A percentile compares a stretch with the other conserved stretches of the same genome.
Conservation (phyloP, 2,888 invertebrate species). For the Sinhomidia bicolor region DNA sequence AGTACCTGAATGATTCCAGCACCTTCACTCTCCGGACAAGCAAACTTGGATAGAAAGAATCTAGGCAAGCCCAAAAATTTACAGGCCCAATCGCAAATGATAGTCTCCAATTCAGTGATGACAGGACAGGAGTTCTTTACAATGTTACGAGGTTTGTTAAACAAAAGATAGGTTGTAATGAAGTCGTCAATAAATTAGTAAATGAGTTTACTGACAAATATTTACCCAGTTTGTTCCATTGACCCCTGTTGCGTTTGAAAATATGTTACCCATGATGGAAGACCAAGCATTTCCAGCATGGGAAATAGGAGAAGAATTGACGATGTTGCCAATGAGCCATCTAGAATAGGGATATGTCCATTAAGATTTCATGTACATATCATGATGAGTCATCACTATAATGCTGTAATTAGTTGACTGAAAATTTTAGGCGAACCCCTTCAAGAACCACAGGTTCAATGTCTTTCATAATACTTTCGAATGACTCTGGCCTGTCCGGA, state of each 20-base stretch:
- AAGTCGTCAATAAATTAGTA: neutral
- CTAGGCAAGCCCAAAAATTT: conserved; percentile 74
- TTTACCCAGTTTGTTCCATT: conserved; percentile 98
- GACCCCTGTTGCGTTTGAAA: conserved; percentile 97
- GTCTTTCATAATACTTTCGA: conserved; percentile 94
- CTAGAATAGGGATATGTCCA: conserved; percentile 80
- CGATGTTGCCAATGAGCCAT: conserved; percentile 99
- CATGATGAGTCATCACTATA: neutral
- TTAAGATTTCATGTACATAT: too few species aligned
- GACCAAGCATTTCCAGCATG: conserved; percentile 98
- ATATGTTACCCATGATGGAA: conserved; percentile 98
- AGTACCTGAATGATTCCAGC: conserved; percentile 72
- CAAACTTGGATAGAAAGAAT: conserved; percentile 71
- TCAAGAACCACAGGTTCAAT: conserved; percentile 96
- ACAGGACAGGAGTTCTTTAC: conserved; percentile 73
- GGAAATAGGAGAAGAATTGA: conserved; percentile 99
- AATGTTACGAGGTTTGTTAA: neutral
- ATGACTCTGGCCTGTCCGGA: conserved; percentile 91
- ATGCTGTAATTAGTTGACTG: neutral
- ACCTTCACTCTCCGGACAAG: conserved; percentile 73
- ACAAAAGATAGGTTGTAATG: neutral
- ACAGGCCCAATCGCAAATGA: conserved; percentile 74
- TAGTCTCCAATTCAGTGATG: conserved; percentile 75
- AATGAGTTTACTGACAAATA: neutral
- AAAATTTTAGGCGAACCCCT: conserved; percentile 82